These are phyloP conservation scores for Micromys minutus DNA, from an alignment of 2,113 vertebrate species.

Conservation along the genomic window DNA sequence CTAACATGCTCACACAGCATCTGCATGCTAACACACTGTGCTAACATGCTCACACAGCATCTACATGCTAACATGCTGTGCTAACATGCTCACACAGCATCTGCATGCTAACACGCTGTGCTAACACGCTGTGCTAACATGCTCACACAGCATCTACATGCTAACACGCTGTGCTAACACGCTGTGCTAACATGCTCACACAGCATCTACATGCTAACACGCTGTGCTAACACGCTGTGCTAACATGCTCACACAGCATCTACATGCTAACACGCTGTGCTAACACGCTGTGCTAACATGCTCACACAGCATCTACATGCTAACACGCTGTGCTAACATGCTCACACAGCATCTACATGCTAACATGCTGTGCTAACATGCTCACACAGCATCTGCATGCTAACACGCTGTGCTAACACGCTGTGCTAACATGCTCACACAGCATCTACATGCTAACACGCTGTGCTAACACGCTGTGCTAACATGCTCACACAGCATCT, in stretches of 20 bases:
- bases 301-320: too few relatives aligned
- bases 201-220: too few relatives aligned
- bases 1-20: not conserved
- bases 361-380: not conserved
- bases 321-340: not conserved
- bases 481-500: too few relatives aligned
- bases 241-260: too few relatives aligned
- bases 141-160: too few relatives aligned
- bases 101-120: too few relatives aligned
- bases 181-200: not conserved
- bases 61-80: too few relatives aligned
- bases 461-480: not conserved
- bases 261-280: constrained; percentile 21
- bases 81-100: too few relatives aligned
- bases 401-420: constrained; percentile 13
- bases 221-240: not conserved
- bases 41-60: too few relatives aligned
- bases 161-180: constrained; percentile 18
- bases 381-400: too few relatives aligned
- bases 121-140: not conserved
- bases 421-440: not conserved
- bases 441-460: too few relatives aligned
- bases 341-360: too few relatives aligned
- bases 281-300: not conserved
- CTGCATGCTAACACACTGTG: not conserved